Conservation (phyloP, 2,113 vertebrate genomes). For the Agelaius tricolor region DNA sequence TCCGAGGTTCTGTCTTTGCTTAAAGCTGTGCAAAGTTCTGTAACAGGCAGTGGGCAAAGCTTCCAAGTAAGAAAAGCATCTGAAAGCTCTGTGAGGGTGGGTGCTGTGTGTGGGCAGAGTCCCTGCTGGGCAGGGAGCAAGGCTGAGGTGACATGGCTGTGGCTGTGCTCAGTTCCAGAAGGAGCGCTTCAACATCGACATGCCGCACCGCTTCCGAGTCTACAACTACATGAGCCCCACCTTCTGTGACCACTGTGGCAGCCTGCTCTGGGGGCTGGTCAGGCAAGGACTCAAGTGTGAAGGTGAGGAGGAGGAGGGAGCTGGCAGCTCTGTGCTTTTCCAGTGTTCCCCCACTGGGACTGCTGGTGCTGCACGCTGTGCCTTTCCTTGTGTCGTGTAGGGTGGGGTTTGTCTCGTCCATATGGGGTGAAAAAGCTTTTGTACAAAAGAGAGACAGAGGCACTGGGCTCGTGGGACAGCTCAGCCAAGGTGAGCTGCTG, state of each 20-base stretch:
- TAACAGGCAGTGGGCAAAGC: neutral
- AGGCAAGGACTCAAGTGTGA: constrained; percentile 97
- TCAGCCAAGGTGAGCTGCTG: neutral
- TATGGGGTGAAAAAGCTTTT: fast-evolving
- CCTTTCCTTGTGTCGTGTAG: fast-evolving
- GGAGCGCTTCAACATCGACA: constrained; percentile 98
- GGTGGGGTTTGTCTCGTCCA: neutral
- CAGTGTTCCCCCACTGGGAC: fast-evolving
- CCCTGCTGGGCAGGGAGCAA: neutral
- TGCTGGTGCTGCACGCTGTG: fast-evolving
- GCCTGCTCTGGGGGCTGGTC: constrained; percentile 96
- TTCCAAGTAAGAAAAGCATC: neutral
- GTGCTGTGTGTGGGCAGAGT: neutral
- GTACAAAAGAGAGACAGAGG: neutral
- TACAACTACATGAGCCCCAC: constrained; percentile 99
- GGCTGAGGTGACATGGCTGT: neutral
- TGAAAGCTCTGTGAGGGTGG: neutral
- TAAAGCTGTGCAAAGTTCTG: neutral
- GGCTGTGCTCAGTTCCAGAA: constrained; percentile 89
- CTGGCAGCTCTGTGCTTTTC: neutral
- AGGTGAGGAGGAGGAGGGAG: constrained; percentile 74
- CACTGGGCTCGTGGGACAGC: neutral
- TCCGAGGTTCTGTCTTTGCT: neutral
- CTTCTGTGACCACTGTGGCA: constrained; percentile 98
- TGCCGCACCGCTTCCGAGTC: constrained; percentile 94